Conservation (phyloP, 1,140 invertebrate species). For the Papilio aristodemus region DNA sequence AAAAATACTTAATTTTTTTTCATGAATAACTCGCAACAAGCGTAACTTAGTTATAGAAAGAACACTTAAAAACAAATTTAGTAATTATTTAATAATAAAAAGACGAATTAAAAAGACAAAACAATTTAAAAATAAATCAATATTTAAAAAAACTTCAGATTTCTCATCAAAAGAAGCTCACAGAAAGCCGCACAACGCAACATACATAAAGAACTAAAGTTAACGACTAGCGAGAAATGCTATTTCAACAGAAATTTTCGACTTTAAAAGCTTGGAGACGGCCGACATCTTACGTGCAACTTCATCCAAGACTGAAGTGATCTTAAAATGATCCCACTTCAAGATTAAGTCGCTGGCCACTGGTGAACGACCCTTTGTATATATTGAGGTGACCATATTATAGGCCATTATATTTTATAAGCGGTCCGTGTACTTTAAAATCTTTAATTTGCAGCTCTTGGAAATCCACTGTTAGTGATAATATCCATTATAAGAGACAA, state of each 20-base stretch:
- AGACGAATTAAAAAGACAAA: too few relatives aligned
- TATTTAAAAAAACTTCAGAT: too few relatives aligned
- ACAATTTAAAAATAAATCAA: too few relatives aligned
- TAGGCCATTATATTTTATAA: too few relatives aligned
- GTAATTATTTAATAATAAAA: too few relatives aligned
- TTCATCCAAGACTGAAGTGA: slow-evolving; percentile 1
- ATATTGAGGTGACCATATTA: neutral
- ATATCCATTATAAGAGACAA: too few relatives aligned
- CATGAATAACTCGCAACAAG: neutral
- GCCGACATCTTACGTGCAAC: neutral
- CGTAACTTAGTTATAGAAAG: too few relatives aligned
- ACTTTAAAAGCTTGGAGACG: neutral
- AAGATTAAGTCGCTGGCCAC: slow-evolving; percentile 10
- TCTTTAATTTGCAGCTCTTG: too few relatives aligned
- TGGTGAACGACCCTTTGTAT: neutral
- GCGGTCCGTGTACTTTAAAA: too few relatives aligned
- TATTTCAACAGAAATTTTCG: neutral
- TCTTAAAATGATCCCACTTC: slow-evolving; percentile 9
- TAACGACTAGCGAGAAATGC: neutral
- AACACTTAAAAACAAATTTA: too few relatives aligned
- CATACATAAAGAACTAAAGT: slow-evolving; percentile 3
- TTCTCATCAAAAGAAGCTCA: neutral
- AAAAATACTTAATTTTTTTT: neutral
- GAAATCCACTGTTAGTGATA: too few relatives aligned
- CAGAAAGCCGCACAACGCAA: neutral